These are phyloP conservation scores for Tethya wilhelma DNA, from an alignment of 37 sponge, comb jelly and placozoan species.

Conservation along the genomic window DNA sequence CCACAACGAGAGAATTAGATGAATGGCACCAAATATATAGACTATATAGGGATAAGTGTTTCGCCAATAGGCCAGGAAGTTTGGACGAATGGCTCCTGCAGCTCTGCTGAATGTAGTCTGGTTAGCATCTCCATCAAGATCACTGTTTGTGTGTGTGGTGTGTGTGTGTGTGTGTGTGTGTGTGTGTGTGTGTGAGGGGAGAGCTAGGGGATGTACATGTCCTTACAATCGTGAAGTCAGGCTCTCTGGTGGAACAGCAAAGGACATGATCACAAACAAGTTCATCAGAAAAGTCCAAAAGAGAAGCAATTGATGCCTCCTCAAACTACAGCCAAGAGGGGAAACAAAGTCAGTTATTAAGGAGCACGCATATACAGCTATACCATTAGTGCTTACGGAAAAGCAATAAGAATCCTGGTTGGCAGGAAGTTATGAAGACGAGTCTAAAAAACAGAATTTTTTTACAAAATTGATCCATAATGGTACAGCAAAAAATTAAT, in stretches of 20 bases:
- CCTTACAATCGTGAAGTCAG: neutral
- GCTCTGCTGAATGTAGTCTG: neutral
- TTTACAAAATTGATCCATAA: neutral
- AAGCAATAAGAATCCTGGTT: neutral
- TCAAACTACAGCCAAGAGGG: neutral
- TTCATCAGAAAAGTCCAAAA: neutral
- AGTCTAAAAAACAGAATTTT: neutral
- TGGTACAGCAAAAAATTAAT: neutral
- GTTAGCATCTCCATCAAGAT: neutral
- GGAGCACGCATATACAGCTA: neutral
- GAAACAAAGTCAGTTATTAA: neutral
- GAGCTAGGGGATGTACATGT: too few species aligned
- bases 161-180: too few species aligned
- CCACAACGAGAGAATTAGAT: constrained; percentile 56
- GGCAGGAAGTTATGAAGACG: neutral
- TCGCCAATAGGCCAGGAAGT: neutral
- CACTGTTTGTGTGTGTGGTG: neutral
- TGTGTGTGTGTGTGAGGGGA: too few species aligned
- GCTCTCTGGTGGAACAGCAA: neutral
- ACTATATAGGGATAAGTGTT: neutral
- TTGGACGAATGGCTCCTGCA: neutral
- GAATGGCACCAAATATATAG: constrained; percentile 55
- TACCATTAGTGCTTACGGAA: constrained; percentile 4
- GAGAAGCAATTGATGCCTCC: neutral
- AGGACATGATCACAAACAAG: neutral